These are phyloP conservation scores for Thalassoma bifasciatum DNA, from an alignment of 2,113 vertebrate genomes.

Conservation along the genomic window DNA sequence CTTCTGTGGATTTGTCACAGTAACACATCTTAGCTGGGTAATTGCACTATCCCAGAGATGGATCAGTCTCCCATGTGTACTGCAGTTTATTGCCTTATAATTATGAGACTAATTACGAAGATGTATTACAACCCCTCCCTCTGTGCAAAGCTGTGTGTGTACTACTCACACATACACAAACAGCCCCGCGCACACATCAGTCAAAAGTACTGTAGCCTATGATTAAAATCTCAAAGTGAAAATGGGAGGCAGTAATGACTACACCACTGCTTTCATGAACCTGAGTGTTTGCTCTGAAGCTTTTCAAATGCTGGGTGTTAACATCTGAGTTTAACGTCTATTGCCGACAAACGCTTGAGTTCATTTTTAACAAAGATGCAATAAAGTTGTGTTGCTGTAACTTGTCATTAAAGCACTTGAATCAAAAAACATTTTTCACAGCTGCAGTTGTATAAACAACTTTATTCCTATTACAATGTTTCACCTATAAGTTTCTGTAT, in stretches of 20 bases:
- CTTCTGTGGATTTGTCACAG: slow-evolving; percentile 67
- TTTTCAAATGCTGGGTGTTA: slow-evolving; percentile 23
- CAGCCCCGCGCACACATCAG: slow-evolving; percentile 31
- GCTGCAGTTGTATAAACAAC: slow-evolving; percentile 5
- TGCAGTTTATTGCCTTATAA: slow-evolving; percentile 80
- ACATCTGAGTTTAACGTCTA: slow-evolving; percentile 52
- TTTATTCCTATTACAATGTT: slow-evolving; percentile 33
- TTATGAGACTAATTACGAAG: slow-evolving; percentile 82
- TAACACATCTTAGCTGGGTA: slow-evolving; percentile 58
- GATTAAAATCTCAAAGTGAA: slow-evolving; percentile 74
- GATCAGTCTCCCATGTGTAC: slow-evolving; percentile 72
- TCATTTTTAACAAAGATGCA: slow-evolving; percentile 50
- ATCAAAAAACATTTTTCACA: background rate
- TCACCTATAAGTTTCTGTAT: slow-evolving; percentile 25
- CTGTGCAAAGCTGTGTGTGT: slow-evolving; percentile 18
- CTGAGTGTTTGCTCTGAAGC: slow-evolving; percentile 37
- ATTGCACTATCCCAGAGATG: slow-evolving; percentile 71
- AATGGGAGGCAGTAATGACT: slow-evolving; percentile 61
- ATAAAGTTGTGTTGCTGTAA: slow-evolving; percentile 31
- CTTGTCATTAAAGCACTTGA: slow-evolving; percentile 10
- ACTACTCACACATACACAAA: slow-evolving; percentile 5
- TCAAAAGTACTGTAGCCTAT: slow-evolving; percentile 68
- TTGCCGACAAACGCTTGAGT: slow-evolving; percentile 46
- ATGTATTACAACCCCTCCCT: slow-evolving; percentile 71
- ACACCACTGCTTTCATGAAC: slow-evolving; percentile 27